phyloP scores from a whole-genome alignment of 2,888 invertebrate genomes.

The Drosophila incognita region DNA sequence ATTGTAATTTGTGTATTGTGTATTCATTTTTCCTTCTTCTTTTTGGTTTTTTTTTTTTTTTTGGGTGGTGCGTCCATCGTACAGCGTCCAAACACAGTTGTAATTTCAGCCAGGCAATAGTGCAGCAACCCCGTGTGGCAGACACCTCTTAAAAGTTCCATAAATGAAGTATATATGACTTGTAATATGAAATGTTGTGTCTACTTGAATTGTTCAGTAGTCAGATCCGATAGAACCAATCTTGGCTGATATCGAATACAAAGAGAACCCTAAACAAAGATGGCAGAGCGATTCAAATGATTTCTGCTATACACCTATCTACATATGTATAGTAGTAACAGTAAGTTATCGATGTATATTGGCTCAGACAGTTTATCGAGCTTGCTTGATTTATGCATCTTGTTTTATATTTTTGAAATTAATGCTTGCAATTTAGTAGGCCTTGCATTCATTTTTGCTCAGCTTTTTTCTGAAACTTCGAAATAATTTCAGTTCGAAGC shows the following conservation, averaged over 20 bases:
- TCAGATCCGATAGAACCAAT: background rate
- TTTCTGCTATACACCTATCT: too few species aligned
- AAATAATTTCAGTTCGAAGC: background rate
- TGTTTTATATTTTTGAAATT: background rate
- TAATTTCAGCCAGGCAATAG: background rate
- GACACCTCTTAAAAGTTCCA: background rate
- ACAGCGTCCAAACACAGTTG: background rate
- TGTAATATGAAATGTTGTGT: background rate
- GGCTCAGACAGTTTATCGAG: too few species aligned
- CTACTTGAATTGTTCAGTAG: background rate
- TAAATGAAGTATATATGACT: background rate
- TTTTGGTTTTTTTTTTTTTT: background rate
- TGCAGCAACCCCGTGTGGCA: background rate
- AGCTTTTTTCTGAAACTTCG: background rate
- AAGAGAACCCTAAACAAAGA: background rate
- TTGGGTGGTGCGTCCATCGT: slow-evolving; percentile 1
- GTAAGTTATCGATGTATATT: too few species aligned
- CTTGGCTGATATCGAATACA: background rate
- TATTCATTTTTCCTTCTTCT: background rate
- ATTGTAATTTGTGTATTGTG: slow-evolving; percentile 25
- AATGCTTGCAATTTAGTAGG: background rate
- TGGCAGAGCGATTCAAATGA: background rate
- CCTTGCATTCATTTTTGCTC: background rate
- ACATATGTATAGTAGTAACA: too few species aligned
- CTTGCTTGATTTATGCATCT: too few species aligned